Percentiles rank a stretch among this genome's conserved stretches.
Evolutionary conservation across 1,140 invertebrate species (phyloP).

Genomic region (Pachyrhynchus sulphureomaculatus): DNA sequence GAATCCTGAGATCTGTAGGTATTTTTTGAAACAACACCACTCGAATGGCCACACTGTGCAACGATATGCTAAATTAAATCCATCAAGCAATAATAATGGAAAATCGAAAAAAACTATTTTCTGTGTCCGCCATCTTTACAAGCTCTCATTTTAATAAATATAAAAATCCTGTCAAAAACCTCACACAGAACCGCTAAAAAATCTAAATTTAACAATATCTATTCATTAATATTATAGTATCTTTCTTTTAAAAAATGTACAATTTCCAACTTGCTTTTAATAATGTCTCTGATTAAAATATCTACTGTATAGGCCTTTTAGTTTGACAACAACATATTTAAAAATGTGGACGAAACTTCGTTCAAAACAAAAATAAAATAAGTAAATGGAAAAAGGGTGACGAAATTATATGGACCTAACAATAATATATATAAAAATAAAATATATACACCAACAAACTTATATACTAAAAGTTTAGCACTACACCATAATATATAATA

Average conservation of each 20-base stretch:
- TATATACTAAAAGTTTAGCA: constrained; percentile 14
- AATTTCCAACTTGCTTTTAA: constrained; percentile 8
- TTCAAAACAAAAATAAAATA: constrained; percentile 10
- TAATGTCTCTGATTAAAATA: constrained; percentile 12
- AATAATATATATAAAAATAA: constrained; percentile 28
- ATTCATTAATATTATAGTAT: constrained; percentile 5
- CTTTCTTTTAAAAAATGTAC: constrained; percentile 18
- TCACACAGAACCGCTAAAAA: neutral
- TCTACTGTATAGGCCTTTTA: constrained; percentile 26
- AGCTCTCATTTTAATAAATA: no score
- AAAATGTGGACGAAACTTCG: constrained; percentile 10
- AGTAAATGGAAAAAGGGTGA: constrained; percentile 20
- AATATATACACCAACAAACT: constrained; percentile 32
- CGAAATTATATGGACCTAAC: constrained; percentile 15
- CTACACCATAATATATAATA: constrained; percentile 13
- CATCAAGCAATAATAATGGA: no score
- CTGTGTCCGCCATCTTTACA: no score
- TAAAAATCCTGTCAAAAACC: neutral
- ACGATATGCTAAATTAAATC: no score
- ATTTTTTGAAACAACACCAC: no score
- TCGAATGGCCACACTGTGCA: no score
- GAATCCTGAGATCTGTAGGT: no score
- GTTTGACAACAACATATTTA: constrained; percentile 21
- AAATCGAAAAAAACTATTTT: no score
- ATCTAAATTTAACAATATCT: constrained; percentile 6